These are phyloP conservation scores for Agrilus mali DNA, from an alignment of 2,888 invertebrate species.

Conservation along the genomic window DNA sequence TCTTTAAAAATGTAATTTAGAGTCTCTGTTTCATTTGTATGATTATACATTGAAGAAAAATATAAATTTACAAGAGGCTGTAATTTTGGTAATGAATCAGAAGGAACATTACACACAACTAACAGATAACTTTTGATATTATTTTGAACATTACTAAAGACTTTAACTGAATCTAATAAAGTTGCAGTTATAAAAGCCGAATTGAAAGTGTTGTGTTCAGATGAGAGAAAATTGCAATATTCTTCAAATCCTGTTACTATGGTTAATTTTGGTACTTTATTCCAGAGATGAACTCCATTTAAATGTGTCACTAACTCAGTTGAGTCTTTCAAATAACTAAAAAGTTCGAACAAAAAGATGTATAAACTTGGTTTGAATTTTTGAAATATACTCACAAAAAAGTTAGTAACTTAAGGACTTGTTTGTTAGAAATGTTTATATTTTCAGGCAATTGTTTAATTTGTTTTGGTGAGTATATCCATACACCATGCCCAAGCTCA, in stretches of 20 bases:
- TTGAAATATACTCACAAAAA: conserved; percentile 25
- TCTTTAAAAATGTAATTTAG: too few relatives aligned
- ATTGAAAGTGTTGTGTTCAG: conserved; percentile 13
- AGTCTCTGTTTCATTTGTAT: too few relatives aligned
- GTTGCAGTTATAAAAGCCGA: conserved; percentile 21
- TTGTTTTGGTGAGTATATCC: conserved; percentile 26
- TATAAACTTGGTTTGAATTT: not conserved
- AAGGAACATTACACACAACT: too few relatives aligned
- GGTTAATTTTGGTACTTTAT: conserved; percentile 23
- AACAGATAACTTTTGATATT: too few relatives aligned
- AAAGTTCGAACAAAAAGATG: conserved; percentile 12
- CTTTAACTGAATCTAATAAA: conserved; percentile 22
- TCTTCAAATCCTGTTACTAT: conserved; percentile 23
- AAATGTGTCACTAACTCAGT: conserved; percentile 25
- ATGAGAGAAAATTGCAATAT: conserved; percentile 18
- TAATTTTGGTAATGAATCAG: too few relatives aligned
- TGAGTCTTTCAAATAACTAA: conserved; percentile 26
- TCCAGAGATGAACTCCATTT: conserved; percentile 26
- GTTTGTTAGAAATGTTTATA: conserved; percentile 21
- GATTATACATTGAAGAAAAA: too few relatives aligned
- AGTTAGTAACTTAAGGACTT: conserved; percentile 25
- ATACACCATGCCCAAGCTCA: conserved; percentile 24
- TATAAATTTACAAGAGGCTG: too few relatives aligned
- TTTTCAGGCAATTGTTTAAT: conserved; percentile 24
- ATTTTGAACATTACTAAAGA: conserved; percentile 6